Conservation (phyloP, 2,888 invertebrate genomes). For the Tribolium freemani region DNA sequence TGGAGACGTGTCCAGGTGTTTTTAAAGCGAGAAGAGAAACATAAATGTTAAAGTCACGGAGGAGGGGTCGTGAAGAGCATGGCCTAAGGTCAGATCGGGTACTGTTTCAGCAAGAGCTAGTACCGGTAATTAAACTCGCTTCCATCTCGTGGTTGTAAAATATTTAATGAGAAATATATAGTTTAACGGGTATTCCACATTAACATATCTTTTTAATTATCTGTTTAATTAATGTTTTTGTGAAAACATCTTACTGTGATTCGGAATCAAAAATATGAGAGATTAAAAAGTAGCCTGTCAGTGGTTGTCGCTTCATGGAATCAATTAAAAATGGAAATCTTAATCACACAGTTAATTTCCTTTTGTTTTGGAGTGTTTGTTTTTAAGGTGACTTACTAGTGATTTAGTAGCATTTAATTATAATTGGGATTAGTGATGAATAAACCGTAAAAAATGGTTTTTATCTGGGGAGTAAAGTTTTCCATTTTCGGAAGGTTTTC, state of each 20-base stretch:
- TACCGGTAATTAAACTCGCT: conserved; percentile 18
- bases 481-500: conserved; percentile 17
- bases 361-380: background rate
- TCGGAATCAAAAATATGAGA: conserved; percentile 2
- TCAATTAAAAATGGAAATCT: conserved; percentile 17
- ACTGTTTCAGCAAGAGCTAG: conserved; percentile 12
- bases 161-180: conserved; percentile 29
- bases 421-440: conserved; percentile 6
- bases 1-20: conserved; percentile 26
- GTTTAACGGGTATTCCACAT: conserved; percentile 13
- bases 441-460: background rate
- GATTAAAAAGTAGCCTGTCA: conserved; percentile 21
- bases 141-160: conserved; percentile 20
- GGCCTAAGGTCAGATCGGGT: conserved; percentile 15
- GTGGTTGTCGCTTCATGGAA: conserved; percentile 7
- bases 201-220: conserved; percentile 31
- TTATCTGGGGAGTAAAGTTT: conserved; percentile 6
- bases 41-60: conserved; percentile 11
- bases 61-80: background rate
- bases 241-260: conserved; percentile 11
- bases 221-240: conserved; percentile 30
- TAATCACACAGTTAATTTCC: background rate
- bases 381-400: background rate
- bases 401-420: conserved; percentile 2
- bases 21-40: conserved; percentile 29